Evolutionary conservation across 2,113 vertebrate species (phyloP), one percentile per base, ranked within the genome.

Genomic region (Uria aalge): DNA sequence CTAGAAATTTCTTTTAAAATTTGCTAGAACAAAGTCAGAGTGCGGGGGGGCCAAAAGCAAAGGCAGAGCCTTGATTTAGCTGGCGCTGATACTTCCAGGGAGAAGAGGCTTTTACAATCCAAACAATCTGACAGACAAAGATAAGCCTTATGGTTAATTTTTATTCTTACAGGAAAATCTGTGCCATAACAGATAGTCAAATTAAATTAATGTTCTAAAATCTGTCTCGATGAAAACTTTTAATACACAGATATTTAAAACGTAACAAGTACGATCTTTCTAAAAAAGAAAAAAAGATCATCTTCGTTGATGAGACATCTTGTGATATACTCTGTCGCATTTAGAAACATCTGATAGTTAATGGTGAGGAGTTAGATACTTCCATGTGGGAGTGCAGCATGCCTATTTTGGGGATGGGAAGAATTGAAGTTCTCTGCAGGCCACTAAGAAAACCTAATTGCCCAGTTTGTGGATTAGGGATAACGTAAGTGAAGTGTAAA

Each of bases 1-100:
- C 90, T 96, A 86, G 75, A 94, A 91, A 47, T 68, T 82, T 66
- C 66, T 91, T 94, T 64, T n/a, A 47, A 92, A 82, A 50, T 95
- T 95, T 90, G 19, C 24, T 77, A 86, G 23, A 57, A 38, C 20
- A 72, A 94, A 53, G 17, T 64, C 36, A 84, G 75, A 4, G 13
- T 16, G 47, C 52, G 14, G 32, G 5, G 12, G 57, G 13, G 59
- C 1, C 38, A 48, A 40, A 92, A 78, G 24, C 36, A 67, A 91
- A 85, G 26, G 21, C 63, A 90, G 55, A 77, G 17, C 4, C 19
- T 59, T 40, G 24, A 72, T 76, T 89, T 72, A 45, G 62, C n/a
- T 92, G 40, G 18, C 66, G 36, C 17, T 56, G 76, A 41, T 32
- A 8, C 2, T 85, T 92, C 40, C 41, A 81, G 15, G 21, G 21